Evolutionary conservation across 2,113 vertebrate species (phyloP).

Genomic region (Platichthys flesus): DNA sequence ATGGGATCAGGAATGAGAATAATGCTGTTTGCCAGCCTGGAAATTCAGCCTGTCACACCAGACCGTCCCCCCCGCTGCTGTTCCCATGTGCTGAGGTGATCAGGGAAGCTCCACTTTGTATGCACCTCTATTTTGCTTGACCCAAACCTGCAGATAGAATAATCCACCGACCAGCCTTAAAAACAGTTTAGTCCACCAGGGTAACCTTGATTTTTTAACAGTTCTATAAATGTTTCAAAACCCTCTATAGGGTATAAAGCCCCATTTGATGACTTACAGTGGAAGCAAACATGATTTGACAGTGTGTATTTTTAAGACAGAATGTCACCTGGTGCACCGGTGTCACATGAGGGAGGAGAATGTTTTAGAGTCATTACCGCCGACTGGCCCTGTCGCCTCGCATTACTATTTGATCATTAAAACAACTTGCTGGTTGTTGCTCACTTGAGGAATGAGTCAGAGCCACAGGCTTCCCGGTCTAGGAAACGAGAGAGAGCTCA

Average conservation of each 20-base stretch:
- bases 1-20: slow-evolving; percentile 81
- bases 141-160: slow-evolving; percentile 27
- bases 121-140: slow-evolving; percentile 17
- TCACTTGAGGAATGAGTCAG: background rate
- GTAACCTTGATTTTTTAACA: background rate
- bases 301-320: background rate
- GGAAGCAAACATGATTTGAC: background rate
- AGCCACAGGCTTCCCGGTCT: background rate
- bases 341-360: background rate
- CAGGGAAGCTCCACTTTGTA: slow-evolving; percentile 64
- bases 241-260: background rate
- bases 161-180: background rate
- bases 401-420: slow-evolving; percentile 1
- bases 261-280: slow-evolving; percentile 8
- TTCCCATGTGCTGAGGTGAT: slow-evolving; percentile 65
- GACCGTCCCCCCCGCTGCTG: slow-evolving; percentile 66
- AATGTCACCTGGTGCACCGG: background rate
- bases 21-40: slow-evolving; percentile 84
- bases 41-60: slow-evolving; percentile 81
- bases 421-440: background rate
- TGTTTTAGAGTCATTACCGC: slow-evolving; percentile 5
- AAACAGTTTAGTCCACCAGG: background rate
- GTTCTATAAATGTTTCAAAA: background rate
- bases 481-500: background rate
- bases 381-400: background rate